Base-by-base conservation (phyloP, 2,113 vertebrate species). In the Pomatorhinus ruficollis region DNA sequence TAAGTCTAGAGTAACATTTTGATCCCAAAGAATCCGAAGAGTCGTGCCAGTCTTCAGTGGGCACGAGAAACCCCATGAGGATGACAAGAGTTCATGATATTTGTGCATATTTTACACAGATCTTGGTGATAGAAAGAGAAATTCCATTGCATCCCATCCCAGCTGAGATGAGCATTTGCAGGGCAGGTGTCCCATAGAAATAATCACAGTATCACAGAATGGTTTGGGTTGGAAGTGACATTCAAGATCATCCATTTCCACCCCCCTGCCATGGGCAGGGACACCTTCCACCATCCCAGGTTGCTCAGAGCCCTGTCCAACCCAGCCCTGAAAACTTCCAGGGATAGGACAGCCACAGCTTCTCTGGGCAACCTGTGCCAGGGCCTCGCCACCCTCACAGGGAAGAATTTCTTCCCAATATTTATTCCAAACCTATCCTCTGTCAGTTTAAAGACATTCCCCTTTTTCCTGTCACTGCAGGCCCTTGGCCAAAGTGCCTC, bases 21-120 rank as follows among this genome's bases (percentile, higher is more conserved):
- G 6, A 28, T 70, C 27, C 27, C 22, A 64, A 20, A 52, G 56
- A 50, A 31, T 50, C 39, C 64, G 50, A 21, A 57, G 25, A 23
- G 23, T 35, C 0, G 0, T 64, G 5, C 15, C 39, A 45, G 22
- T 27, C 45, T 10, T 57, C 47, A 63, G 23, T 25, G 52, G 16
- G 2, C 6, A 18, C 5, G 15, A 42, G 27, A 40, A 31, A 35
- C 6, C 21, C 19, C 0, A 0, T 9, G 30, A 78, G 23, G 7
- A 15, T 57, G 33, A 45, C 8, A 8, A n/a, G 18, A 28, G 3
- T 14, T 52, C 44, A 8, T 52, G 45, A 19, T 40, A 39, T 56
- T 79, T 15, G 2, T 75, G 14, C 56, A 47, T 47, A 47, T 47
- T 45, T 47, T 0, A 0, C 50, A 27, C 6, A 63, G 30, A 12